Evolutionary conservation across 2,888 invertebrate genomes (phyloP), one percentile per base, ranked within the genome.

Genomic region (Calliphora vomitoria): DNA sequence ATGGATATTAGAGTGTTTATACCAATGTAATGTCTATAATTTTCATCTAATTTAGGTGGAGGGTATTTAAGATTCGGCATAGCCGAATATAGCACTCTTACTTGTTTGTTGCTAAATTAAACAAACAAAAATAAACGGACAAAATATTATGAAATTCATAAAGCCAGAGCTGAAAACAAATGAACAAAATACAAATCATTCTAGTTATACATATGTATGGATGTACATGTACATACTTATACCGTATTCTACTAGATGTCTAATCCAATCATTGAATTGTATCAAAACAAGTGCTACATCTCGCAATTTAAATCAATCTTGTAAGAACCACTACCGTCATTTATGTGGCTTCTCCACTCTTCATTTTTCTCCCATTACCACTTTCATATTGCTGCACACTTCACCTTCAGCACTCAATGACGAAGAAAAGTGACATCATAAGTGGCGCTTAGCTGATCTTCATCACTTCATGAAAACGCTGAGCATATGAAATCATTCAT

Each of bases 361-460:
- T 81, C 44, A 58, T 50, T 58, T 50, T 83, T 20, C 11, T 18
- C 58, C 60, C 66, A 60, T 60, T 38, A 71, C 4, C 8, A 71
- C 15, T 66, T 64, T 41, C 5, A 50, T 50, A 35, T 60, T 60
- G 58, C 41, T 58, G 11, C 31, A 44, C 50, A 72, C 81, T 81
- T 87, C 53, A 84, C 62, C 72, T 71, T 81, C 66, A 74, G 53
- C 84, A 81, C 81, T 87, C 66, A 72, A 68, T 50, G 50, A 60
- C 41, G 38, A 71, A 53, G 44, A 76, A 69, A 88, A 86, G 55
- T 88, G 89, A 86, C 88, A 84, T 83, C 81, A 81, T 80, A 88
- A 89, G 89, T 89, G 89, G 89, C 89, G 89, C 89, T 89, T 83
- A 89, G 81, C 78, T 71, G 74, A 81, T 86, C 83, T 82, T 53